Conservation (phyloP, 2,113 vertebrate species). For the Gymnobelideus leadbeateri region DNA sequence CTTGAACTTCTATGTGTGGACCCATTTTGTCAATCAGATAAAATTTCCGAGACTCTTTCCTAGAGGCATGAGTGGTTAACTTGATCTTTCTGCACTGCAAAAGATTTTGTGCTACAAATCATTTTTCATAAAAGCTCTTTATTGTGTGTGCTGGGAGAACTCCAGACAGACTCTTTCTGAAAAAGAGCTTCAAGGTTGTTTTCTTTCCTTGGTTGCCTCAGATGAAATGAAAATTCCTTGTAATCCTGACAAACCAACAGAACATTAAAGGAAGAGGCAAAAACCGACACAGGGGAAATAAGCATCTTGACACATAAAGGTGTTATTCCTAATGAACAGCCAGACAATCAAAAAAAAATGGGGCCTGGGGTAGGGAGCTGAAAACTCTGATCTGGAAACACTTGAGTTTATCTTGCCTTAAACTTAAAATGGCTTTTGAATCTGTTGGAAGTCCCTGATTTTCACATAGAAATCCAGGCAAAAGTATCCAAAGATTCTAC, state of each 20-base stretch:
- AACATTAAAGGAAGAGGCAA: constrained; percentile 51
- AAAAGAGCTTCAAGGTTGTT: constrained; percentile 67
- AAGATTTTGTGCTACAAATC: constrained; percentile 81
- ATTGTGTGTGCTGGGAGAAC: constrained; percentile 77
- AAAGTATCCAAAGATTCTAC: constrained; percentile 71
- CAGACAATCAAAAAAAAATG: constrained; percentile 1
- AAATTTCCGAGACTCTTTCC: constrained; percentile 80
- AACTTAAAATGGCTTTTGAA: constrained; percentile 61
- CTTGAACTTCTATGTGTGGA: constrained; percentile 78
- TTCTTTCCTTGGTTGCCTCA: constrained; percentile 42
- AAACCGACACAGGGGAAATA: constrained; percentile 32
- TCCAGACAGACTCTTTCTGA: constrained; percentile 76
- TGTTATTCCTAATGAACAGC: constrained; percentile 38
- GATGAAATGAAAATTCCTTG: constrained; percentile 68
- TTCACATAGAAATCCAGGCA: constrained; percentile 70
- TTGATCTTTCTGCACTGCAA: constrained; percentile 80
- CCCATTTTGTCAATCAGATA: constrained; percentile 85
- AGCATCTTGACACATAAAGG: constrained; percentile 36
- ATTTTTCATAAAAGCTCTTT: constrained; percentile 83
- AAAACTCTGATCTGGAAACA: constrained; percentile 69
- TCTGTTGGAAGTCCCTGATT: constrained; percentile 55
- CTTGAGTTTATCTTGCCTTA: constrained; percentile 55
- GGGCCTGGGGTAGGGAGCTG: background rate
- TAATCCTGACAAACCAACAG: constrained; percentile 51
- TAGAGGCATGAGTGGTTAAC: constrained; percentile 78